Conservation (phyloP, 2,113 vertebrate species). For the Pteronura brasiliensis region DNA sequence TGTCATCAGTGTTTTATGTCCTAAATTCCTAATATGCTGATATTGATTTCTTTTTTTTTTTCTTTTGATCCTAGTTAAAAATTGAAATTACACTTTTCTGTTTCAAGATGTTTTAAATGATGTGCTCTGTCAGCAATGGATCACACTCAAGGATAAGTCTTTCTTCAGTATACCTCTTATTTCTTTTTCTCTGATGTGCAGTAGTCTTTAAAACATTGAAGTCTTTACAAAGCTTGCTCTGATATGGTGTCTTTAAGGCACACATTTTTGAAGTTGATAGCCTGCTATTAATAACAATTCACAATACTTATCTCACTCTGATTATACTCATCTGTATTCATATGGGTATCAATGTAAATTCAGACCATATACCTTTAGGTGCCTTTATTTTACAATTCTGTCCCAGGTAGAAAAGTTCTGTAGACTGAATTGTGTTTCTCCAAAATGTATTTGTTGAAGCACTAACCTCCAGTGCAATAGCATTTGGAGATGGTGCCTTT, state of each 20-base stretch:
- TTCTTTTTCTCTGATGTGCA: neutral
- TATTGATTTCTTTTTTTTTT: conserved; percentile 75
- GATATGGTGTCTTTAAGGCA: neutral
- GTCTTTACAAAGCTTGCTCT: neutral
- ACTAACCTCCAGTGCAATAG: neutral
- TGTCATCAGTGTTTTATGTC: neutral
- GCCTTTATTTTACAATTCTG: neutral
- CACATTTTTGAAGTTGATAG: neutral
- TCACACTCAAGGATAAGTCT: conserved; percentile 34
- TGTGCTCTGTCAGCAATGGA: conserved; percentile 62
- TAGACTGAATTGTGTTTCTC: neutral
- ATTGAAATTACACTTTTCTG: conserved; percentile 63
- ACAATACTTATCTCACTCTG: neutral
- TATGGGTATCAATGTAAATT: neutral
- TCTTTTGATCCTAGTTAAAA: conserved; percentile 65
- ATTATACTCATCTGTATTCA: neutral
- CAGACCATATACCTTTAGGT: neutral
- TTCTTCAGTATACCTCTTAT: conserved; percentile 48
- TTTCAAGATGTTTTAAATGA: conserved; percentile 63
- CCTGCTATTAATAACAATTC: neutral
- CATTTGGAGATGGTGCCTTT: neutral
- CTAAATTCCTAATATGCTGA: conserved; percentile 61
- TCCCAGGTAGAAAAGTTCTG: neutral
- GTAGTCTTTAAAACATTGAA: neutral
- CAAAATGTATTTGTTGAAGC: neutral